Percentiles rank a stretch among this genome's conserved stretches.
These are phyloP conservation scores for Limnephilus marmoratus DNA, from an alignment of 2,888 invertebrate species.

Conservation along the genomic window DNA sequence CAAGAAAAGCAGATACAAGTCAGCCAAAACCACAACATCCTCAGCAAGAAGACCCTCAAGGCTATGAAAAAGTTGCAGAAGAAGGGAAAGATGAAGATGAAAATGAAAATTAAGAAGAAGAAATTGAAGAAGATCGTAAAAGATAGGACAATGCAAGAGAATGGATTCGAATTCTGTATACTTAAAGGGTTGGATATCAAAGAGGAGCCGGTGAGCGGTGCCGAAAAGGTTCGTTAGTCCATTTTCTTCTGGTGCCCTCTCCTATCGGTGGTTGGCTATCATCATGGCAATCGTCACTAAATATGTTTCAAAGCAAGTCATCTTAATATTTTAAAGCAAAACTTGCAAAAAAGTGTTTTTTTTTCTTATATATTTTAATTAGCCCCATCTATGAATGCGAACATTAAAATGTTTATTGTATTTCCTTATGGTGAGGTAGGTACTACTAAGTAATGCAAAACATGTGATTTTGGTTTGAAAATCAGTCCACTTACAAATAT, in stretches of 20 bases:
- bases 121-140: constrained; percentile 18
- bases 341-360: too few species aligned
- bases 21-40: not conserved
- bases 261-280: not conserved
- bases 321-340: too few species aligned
- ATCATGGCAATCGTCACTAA: not conserved
- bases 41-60: constrained; percentile 11
- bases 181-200: constrained; percentile 48
- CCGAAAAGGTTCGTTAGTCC: constrained; percentile 5
- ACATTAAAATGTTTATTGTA: too few species aligned
- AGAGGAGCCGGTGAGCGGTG: constrained; percentile 54
- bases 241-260: not conserved
- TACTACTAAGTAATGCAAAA: too few species aligned
- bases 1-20: constrained; percentile 33
- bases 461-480: too few species aligned
- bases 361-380: too few species aligned
- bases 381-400: too few species aligned
- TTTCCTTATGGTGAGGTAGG: too few species aligned
- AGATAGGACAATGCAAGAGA: constrained; percentile 22
- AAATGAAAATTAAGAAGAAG: constrained; percentile 20
- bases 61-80: constrained; percentile 32
- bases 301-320: not conserved
- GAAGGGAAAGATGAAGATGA: constrained; percentile 9
- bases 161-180: constrained; percentile 59
- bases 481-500: too few species aligned